These are phyloP conservation scores for Perdix hodgsoniae DNA, from an alignment of 2,797 vertebrate genomes.

Conservation along the genomic window DNA sequence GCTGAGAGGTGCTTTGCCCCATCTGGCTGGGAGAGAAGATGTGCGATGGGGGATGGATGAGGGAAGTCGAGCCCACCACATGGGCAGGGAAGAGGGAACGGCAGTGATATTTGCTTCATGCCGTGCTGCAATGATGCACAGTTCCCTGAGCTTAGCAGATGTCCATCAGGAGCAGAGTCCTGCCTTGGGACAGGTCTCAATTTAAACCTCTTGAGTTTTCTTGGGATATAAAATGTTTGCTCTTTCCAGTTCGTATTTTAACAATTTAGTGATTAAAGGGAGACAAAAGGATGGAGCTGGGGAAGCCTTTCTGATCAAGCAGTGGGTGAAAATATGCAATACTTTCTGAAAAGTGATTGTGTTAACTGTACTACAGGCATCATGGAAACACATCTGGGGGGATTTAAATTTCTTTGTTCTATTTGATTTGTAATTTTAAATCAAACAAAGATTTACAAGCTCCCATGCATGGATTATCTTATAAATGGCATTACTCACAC, in stretches of 20 bases:
- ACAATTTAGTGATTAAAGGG: not conserved
- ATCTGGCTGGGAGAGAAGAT: not conserved
- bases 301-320: not conserved
- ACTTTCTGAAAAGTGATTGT: not conserved
- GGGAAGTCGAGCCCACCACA: accelerated
- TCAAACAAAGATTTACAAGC: not conserved
- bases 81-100: not conserved
- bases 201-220: not conserved
- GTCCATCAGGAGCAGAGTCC: not conserved
- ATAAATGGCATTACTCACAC: not conserved
- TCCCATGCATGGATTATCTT: not conserved
- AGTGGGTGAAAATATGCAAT: not conserved
- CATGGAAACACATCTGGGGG: not conserved
- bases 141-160: not conserved
- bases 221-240: too few relatives aligned
- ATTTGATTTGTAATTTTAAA: not conserved
- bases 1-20: not conserved
- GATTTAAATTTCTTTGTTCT: not conserved
- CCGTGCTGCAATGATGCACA: not conserved
- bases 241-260: not conserved
- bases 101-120: too few relatives aligned
- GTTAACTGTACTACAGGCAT: not conserved
- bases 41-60: not conserved
- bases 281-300: not conserved
- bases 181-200: not conserved